phyloP scores from a whole-genome alignment of 2,113 vertebrate genomes.

The Manacus vitellinus region DNA sequence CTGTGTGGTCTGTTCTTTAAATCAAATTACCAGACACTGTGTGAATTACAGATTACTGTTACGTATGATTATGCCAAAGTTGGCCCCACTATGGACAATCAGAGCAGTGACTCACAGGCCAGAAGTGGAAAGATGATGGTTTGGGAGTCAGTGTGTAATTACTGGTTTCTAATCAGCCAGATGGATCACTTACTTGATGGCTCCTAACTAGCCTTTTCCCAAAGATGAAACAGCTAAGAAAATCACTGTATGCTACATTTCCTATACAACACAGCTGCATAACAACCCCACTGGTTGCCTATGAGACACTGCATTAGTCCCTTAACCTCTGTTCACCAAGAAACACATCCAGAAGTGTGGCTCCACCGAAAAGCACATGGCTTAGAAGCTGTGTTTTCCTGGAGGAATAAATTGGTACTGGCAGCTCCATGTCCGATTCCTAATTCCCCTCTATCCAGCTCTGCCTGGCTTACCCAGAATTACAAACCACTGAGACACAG shows the following conservation, averaged over 20 bases:
- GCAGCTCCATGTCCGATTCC: neutral
- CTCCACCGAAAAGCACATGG: neutral
- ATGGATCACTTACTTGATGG: neutral
- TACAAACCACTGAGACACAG: neutral
- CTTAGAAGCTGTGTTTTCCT: neutral
- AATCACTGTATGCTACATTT: neutral
- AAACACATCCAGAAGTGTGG: neutral
- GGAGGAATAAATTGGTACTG: neutral
- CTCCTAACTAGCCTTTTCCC: neutral
- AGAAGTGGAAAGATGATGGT: neutral
- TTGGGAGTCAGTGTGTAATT: neutral
- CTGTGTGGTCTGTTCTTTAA: neutral
- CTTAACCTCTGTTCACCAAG: neutral
- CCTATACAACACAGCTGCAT: accelerated
- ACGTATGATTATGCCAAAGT: neutral
- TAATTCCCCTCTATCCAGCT: neutral
- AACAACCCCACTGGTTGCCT: neutral
- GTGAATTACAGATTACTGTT: neutral
- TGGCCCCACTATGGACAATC: neutral
- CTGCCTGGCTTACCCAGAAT: neutral
- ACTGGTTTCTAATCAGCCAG: neutral
- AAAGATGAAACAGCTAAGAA: neutral
- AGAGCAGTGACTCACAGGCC: neutral
- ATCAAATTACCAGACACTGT: neutral
- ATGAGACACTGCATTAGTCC: accelerated